Conservation (phyloP, 2,888 invertebrate species). For the Rhagophthalmus giganteus region DNA sequence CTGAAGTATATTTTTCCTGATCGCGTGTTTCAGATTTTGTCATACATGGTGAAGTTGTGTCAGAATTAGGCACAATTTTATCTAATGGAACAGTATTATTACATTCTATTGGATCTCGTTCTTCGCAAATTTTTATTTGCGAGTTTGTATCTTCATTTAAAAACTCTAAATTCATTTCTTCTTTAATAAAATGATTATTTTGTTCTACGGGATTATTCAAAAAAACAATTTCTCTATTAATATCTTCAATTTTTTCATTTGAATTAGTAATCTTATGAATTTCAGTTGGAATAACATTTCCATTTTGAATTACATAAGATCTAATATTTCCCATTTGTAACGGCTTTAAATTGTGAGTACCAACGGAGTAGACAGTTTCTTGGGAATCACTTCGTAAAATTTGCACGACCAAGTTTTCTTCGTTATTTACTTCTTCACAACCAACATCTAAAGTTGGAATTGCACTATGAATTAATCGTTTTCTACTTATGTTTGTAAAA, state of each 20-base stretch:
- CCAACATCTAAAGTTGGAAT: slow-evolving; percentile 58
- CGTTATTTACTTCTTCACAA: slow-evolving; percentile 28
- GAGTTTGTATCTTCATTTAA: neutral
- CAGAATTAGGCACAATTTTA: neutral
- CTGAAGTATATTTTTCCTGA: neutral
- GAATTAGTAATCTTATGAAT: neutral
- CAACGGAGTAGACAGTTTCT: slow-evolving; percentile 49
- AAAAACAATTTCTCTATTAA: neutral
- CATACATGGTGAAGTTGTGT: neutral
- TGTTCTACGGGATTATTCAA: neutral
- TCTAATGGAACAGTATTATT: neutral
- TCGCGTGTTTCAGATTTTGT: neutral
- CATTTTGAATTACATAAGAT: slow-evolving; percentile 48
- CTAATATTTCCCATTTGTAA: slow-evolving; percentile 41
- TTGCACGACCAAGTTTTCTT: slow-evolving; percentile 38
- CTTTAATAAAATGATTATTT: neutral
- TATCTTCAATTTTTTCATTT: neutral
- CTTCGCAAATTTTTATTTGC: too few species aligned
- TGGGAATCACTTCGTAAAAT: slow-evolving; percentile 43
- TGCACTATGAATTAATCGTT: slow-evolving; percentile 60
- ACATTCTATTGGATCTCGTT: neutral
- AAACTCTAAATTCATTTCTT: neutral
- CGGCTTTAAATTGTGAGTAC: slow-evolving; percentile 43
- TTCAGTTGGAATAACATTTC: slow-evolving; percentile 42
- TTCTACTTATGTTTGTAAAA: slow-evolving; percentile 60